phyloP scores from a whole-genome alignment of 2,113 vertebrate species.

The Ovis canadensis region DNA sequence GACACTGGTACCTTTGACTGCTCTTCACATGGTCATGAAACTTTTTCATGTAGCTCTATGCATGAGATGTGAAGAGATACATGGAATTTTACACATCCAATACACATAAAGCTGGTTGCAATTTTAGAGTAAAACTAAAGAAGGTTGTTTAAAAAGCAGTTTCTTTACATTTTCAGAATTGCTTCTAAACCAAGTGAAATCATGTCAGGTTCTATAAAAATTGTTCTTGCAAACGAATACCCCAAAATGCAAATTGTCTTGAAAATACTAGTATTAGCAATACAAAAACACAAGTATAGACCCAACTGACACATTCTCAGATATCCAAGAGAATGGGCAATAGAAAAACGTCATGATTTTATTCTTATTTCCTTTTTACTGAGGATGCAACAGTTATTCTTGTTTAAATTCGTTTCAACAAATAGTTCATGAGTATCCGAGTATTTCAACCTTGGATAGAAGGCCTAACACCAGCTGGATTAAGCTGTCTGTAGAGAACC shows the following conservation, averaged over 20 bases:
- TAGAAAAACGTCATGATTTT: neutral
- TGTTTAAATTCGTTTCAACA: neutral
- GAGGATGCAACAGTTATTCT: neutral
- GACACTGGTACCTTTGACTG: neutral
- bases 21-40: neutral
- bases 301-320: neutral
- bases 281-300: neutral
- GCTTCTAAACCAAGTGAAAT: conserved; percentile 11
- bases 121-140: neutral
- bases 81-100: neutral
- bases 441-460: neutral
- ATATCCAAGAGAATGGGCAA: neutral
- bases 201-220: neutral
- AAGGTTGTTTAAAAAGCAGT: neutral
- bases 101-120: neutral
- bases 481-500: neutral
- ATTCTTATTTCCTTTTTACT: neutral
- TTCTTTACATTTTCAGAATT: neutral
- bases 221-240: neutral
- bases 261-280: neutral
- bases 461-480: neutral
- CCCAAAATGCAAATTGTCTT: neutral
- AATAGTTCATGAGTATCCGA: neutral
- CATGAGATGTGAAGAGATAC: neutral
- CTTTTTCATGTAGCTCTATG: neutral